Evolutionary conservation across 2,888 invertebrate species (phyloP), one percentile per base, ranked within the genome.

Genomic region (Drosophila rellima): DNA sequence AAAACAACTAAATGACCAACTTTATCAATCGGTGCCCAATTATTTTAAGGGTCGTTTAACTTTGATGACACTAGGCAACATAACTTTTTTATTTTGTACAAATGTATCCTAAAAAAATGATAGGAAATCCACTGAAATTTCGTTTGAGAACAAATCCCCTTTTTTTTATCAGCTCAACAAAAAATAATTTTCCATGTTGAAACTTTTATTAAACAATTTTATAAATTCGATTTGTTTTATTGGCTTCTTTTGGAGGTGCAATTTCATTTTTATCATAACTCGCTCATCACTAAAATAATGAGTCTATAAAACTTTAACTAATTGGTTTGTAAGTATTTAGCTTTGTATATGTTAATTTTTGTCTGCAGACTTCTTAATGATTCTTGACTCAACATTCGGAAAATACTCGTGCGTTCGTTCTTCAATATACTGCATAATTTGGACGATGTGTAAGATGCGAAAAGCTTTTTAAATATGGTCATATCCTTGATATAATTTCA

Each of bases 1-100:
- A 17, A 52, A 61, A 37, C 10, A n/a, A 20, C 48, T 18, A 35
- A 39, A n/a, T 3, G 6, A 55, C 42, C 31, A 44, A 55, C 31
- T 26, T 48, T 42, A 23, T 44, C 26, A 45, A 55, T 20, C 20
- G 8, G 1, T 35, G 31, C 40, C 59, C 44, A 44, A 42, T 42
- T 42, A 33, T 6, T 18, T 37, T 17, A 33, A 20, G 17, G 11
- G 3, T 39, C 7, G 10, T 45, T 45, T 26, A 45, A 26, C 26
- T 45, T 15, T n/a, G 2, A 26, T 45, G 15, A 45, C 45, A 45
- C 33, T 18, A 48, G n/a, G 8, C 48, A 48, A 48, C 48, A 33
- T 18, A 48, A 48, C 13, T 18, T 18, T 10, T 18, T 23, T 3
- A 23, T 23, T 23, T 31, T 18, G 17, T 29, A 31, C 0, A n/a